Base-by-base conservation (phyloP, 1,140 invertebrate genomes). In the Drosophila littoralis region DNA sequence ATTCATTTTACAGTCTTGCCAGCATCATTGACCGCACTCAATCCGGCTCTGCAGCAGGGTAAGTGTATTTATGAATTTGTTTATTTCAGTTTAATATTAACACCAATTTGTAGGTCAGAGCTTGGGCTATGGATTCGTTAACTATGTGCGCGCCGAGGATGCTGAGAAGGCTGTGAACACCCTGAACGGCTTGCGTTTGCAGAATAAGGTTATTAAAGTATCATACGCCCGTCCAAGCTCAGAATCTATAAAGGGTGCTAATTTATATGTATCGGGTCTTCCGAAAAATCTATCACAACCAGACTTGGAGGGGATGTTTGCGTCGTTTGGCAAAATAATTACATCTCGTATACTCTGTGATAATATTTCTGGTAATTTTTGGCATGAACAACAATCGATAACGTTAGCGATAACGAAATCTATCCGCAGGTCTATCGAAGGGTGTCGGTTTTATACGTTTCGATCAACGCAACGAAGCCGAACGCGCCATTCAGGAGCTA, bases 141-240 rank as follows among this genome's bases (percentile, higher is more conserved):
- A 98, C 93, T 98, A 97, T 92, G 95, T 96, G 82, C 94, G 95
- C 74, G 93, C 95, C 45, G 96, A 97, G 92, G 96, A 97, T 93
- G 97, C 97, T 45, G 96, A 96, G 76, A 96, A 97, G 92, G 97
- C 97, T 52, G 96, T 97, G 66, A 96, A 96, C 92, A 96, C 96
- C 66, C 93, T 98, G 57, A 97, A 98, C 93, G 96, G 97, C 61
- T 93, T 98, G 72, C 93, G 96, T 82, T 94, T 98, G 75, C 97
- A 97, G 92, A 97, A 97, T 93, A 98, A 98, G 94, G 96, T 96
- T 64, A 97, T 98, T 82, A 98, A 98, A 95, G 97, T 98, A 77
- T 97, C 97, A 81, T 96, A 96, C 93, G 97, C 97, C 88, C 94
- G 97, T 93, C 97, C 97, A 74, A 97, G 96, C 93, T 96, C 96